These are phyloP conservation scores for Garrulus glandarius DNA, from an alignment of 2,797 vertebrate genomes.

Conservation along the genomic window DNA sequence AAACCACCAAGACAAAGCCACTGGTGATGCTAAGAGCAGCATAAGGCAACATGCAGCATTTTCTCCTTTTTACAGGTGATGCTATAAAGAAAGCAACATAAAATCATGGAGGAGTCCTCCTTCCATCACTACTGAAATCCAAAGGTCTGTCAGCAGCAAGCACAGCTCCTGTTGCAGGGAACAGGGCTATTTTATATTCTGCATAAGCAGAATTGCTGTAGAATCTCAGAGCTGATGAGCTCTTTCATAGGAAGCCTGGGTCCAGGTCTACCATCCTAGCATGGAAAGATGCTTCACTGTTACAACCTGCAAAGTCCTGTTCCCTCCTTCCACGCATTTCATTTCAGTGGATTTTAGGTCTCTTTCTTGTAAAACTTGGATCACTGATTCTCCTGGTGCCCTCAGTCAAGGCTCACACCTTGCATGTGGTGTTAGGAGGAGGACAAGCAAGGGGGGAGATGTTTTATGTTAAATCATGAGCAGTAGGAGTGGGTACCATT, in stretches of 20 bases:
- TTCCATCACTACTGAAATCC: background rate
- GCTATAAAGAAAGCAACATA: background rate
- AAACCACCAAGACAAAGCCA: background rate
- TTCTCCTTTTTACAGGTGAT: background rate
- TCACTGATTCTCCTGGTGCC: background rate
- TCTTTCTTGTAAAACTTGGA: background rate
- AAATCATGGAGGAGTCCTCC: background rate
- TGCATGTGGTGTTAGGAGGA: background rate
- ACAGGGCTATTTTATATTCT: background rate
- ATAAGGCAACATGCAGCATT: background rate
- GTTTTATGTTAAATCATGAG: background rate
- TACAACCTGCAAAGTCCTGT: background rate
- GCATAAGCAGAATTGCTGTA: background rate
- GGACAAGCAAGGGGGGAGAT: background rate
- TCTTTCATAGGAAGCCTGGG: background rate
- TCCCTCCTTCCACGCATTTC: background rate
- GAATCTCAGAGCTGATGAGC: background rate
- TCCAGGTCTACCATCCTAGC: background rate
- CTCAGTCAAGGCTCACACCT: background rate
- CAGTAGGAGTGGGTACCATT: constrained; percentile 33
- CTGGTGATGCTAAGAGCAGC: background rate
- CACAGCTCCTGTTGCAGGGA: background rate
- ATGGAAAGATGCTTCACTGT: background rate
- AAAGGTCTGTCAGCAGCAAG: background rate
- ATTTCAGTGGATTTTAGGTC: background rate